Conservation (phyloP, 2,888 invertebrate genomes). For the Tachina grossa region DNA sequence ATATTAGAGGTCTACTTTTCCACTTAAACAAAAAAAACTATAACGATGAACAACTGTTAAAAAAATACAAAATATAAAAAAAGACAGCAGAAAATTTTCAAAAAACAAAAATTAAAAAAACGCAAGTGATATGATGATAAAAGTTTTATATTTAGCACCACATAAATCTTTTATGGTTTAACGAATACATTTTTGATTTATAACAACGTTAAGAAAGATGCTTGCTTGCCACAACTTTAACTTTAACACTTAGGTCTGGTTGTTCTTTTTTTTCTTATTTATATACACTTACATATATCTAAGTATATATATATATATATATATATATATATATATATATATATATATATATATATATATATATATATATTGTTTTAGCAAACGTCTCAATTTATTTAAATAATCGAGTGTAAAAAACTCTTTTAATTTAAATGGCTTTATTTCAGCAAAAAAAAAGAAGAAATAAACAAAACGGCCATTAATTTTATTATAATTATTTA, state of each 20-base stretch:
- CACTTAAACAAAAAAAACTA: slow-evolving; percentile 12
- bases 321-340: too few relatives aligned
- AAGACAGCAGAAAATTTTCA: background rate
- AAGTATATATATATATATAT: too few relatives aligned
- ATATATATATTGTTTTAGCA: background rate
- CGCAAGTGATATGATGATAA: slow-evolving; percentile 63
- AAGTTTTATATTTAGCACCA: slow-evolving; percentile 77
- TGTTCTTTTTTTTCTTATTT: background rate
- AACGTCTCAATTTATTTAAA: slow-evolving; percentile 46
- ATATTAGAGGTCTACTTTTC: slow-evolving; percentile 23
- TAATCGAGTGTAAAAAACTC: slow-evolving; percentile 8
- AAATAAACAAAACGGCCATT: slow-evolving; percentile 29
- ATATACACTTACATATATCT: background rate
- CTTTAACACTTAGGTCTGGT: slow-evolving; percentile 13
- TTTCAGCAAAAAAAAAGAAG: slow-evolving; percentile 5
- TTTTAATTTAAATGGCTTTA: slow-evolving; percentile 29
- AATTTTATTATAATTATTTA: slow-evolving; percentile 31
- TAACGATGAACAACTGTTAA: slow-evolving; percentile 14
- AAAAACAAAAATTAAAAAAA: slow-evolving; percentile 23
- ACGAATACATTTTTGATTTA: slow-evolving; percentile 71
- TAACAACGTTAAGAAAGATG: slow-evolving; percentile 57
- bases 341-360: too few relatives aligned
- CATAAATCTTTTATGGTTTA: slow-evolving; percentile 79
- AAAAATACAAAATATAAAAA: background rate
- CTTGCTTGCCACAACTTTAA: slow-evolving; percentile 36